Conservation (phyloP, 2,888 invertebrate genomes). For the Diarsia mendica region DNA sequence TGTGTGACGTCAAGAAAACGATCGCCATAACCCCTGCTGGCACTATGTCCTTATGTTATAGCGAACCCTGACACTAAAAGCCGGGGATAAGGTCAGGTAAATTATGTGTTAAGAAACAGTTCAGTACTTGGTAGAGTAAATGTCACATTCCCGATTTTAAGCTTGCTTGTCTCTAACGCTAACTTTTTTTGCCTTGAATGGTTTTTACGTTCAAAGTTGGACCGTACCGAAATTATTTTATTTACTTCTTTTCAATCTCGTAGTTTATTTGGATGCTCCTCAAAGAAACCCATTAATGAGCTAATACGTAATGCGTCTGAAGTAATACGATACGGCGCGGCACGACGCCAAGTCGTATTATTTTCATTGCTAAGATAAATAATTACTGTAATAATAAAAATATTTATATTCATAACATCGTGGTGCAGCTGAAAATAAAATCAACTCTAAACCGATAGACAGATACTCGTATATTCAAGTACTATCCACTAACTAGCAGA, state of each 20-base stretch:
- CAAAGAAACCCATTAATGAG: slow-evolving; percentile 55
- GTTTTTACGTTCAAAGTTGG: slow-evolving; percentile 12
- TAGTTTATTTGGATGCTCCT: slow-evolving; percentile 15
- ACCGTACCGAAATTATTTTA: background rate
- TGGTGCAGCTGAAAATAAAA: slow-evolving; percentile 18
- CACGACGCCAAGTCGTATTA: slow-evolving; percentile 70
- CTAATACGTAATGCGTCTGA: slow-evolving; percentile 57
- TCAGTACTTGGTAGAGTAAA: slow-evolving; percentile 27
- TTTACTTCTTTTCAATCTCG: slow-evolving; percentile 3
- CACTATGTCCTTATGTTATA: slow-evolving; percentile 45
- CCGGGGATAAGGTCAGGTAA: slow-evolving; percentile 47
- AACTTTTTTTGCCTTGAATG: background rate
- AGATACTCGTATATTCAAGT: slow-evolving; percentile 4
- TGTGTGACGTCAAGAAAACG: slow-evolving; percentile 45
- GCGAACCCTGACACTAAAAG: slow-evolving; percentile 40
- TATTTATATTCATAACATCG: slow-evolving; percentile 26
- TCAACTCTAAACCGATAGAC: background rate
- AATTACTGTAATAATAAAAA: slow-evolving; percentile 31
- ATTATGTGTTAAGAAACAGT: slow-evolving; percentile 26
- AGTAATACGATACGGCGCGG: slow-evolving; percentile 66
- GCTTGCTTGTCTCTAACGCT: slow-evolving; percentile 1
- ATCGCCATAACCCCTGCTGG: slow-evolving; percentile 40
- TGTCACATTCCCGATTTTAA: slow-evolving; percentile 33
- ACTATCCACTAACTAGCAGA: background rate
- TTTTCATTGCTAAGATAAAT: slow-evolving; percentile 64